These are phyloP conservation scores for Pseudorasbora parva DNA, from an alignment of 2,113 vertebrate species.

Conservation along the genomic window DNA sequence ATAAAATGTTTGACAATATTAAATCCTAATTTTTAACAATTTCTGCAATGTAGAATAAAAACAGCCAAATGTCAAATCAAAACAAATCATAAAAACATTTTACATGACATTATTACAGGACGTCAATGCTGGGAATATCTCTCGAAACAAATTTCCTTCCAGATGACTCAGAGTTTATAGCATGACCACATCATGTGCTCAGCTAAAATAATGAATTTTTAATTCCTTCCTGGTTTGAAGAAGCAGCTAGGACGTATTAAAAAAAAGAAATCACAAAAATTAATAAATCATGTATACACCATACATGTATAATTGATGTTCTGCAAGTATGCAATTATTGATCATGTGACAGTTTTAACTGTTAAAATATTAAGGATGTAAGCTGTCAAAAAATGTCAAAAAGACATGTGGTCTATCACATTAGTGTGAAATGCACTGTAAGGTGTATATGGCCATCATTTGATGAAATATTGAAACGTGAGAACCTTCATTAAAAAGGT, in stretches of 20 bases:
- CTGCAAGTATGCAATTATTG: not conserved
- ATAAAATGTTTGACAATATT: not conserved
- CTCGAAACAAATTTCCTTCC: conserved; percentile 17
- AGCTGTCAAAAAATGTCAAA: not conserved
- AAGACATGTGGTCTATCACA: not conserved
- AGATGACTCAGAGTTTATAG: conserved; percentile 22
- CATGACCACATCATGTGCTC: conserved; percentile 14
- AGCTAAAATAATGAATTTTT: conserved; percentile 50
- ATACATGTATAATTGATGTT: conserved; percentile 16
- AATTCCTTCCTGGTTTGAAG: conserved; percentile 35
- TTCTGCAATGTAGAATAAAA: not conserved
- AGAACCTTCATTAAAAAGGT: not conserved
- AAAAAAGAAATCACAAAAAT: not conserved
- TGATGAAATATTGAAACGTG: not conserved
- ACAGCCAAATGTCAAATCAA: not conserved
- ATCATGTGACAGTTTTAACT: not conserved
- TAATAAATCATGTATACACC: conserved; percentile 15
- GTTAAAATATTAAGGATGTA: not conserved
- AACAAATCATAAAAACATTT: not conserved
- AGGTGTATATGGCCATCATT: not conserved
- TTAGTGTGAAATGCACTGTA: not conserved
- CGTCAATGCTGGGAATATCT: not conserved
- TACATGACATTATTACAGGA: not conserved
- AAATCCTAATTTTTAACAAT: too few species aligned
- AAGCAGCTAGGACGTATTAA: not conserved